A percentile compares a stretch with the other conserved stretches of the same genome.
Evolutionary conservation across 2,797 vertebrate genomes (phyloP).

Genomic region (Gouania willdenowi): DNA sequence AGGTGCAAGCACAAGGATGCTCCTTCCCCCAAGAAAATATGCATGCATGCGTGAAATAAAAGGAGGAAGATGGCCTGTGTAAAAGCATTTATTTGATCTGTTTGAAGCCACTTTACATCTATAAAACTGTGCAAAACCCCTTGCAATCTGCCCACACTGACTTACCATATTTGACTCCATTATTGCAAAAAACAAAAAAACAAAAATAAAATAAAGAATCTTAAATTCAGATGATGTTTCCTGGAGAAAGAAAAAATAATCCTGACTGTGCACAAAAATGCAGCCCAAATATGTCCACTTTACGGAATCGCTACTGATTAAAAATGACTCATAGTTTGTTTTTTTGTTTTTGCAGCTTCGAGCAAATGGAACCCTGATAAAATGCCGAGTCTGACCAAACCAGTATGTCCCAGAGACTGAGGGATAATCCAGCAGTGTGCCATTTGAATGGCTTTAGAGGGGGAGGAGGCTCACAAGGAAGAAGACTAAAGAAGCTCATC

Average conservation of each 20-base stretch:
- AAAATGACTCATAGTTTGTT: slow-evolving; percentile 1
- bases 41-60: too few species aligned
- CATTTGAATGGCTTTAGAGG: slow-evolving; percentile 74
- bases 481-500: slow-evolving; percentile 40
- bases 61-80: background rate
- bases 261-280: background rate
- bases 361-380: slow-evolving; percentile 39
- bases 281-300: slow-evolving; percentile 19
- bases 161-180: slow-evolving; percentile 64
- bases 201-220: slow-evolving; percentile 8
- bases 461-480: slow-evolving; percentile 39
- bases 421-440: slow-evolving; percentile 77
- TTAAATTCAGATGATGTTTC: slow-evolving; percentile 4
- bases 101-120: slow-evolving; percentile 6
- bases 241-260: background rate
- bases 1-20: too few species aligned
- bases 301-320: background rate
- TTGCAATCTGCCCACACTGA: slow-evolving; percentile 18
- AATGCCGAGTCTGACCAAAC: slow-evolving; percentile 53
- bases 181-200: slow-evolving; percentile 20
- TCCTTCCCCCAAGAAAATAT: too few species aligned
- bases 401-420: slow-evolving; percentile 64
- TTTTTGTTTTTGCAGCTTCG: slow-evolving; percentile 34
- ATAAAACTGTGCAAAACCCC: slow-evolving; percentile 6
- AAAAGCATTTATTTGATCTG: background rate